Evolutionary conservation across 2,888 invertebrate species (phyloP), one percentile per base, ranked within the genome.

Genomic region (Ischnura elegans): DNA sequence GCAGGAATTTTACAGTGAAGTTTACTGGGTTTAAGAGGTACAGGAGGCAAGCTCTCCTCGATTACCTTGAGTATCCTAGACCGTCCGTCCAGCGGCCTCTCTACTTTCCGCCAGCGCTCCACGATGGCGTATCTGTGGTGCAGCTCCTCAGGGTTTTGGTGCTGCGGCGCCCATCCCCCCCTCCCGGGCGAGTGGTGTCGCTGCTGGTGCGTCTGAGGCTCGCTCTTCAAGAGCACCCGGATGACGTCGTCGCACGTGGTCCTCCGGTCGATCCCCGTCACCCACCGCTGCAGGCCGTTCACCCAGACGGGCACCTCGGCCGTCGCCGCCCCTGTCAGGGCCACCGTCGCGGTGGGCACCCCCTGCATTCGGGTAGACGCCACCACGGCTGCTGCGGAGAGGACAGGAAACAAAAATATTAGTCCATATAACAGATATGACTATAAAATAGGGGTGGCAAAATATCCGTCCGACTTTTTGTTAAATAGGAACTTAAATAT

Each of bases 241-340:
- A 98, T 97, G 95, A 98, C 97, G 96, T 98, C 98, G 87, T 97
- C 97, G 95, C 98, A 98, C 6, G 98, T 98, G 61, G 98, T 98
- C 94, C 97, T 97, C 19, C 97, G 96, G 93, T 97, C 97, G 93
- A 98, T 97, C 4, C 98, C 98, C 1, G 98, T 97, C 94, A 98
- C 97, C 98, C 98, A 98, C 95, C 98, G 97, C 95, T 97, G 97
- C 95, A 97, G 97, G 3, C 98, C 98, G 94, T 97, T 96, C 45
- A 98, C 97, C 97, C 98, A 97, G 94, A 98, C 97, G 19, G 98
- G 97, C 84, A 98, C 97, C 95, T 98, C 97, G 93, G 97, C 96
- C 29, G 93, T n/a, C 25, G 55, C n/a, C 16, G 6, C 4, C 51
- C 51, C n/a, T n/a, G 25, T 25, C 25, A 8, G 4, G 51, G 51